Conservation (phyloP, 1,140 invertebrate genomes). For the Leptinotarsa texana region DNA sequence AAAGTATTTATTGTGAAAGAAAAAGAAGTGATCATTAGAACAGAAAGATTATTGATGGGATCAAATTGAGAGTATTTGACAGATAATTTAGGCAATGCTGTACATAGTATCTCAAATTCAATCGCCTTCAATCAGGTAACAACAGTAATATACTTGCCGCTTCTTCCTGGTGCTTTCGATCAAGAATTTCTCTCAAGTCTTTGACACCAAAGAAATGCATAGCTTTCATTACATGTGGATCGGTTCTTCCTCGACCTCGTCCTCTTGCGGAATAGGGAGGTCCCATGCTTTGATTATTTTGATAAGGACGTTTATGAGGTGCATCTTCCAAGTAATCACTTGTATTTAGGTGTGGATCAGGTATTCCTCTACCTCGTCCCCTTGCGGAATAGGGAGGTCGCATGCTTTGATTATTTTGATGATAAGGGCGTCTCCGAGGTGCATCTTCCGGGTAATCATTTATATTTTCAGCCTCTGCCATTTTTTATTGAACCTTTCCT, state of each 20-base stretch:
- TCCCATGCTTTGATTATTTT: neutral
- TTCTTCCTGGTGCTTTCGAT: conserved; percentile 38
- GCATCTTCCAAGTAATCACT: neutral
- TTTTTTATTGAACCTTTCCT: neutral
- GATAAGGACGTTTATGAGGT: neutral
- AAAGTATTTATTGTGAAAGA: too few relatives aligned
- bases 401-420: conserved; percentile 5
- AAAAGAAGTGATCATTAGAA: too few relatives aligned
- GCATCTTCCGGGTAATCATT: neutral
- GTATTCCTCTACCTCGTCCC: conserved; percentile 9
- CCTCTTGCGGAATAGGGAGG: conserved; percentile 8
- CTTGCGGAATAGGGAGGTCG: neutral
- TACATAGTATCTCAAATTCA: too few relatives aligned
- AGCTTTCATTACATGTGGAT: conserved; percentile 31
- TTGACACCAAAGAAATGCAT: conserved; percentile 36
- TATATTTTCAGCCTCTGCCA: neutral
- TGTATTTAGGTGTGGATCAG: conserved; percentile 27
- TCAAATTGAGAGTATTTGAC: too few relatives aligned
- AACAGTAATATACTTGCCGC: conserved; percentile 15
- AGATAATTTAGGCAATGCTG: too few relatives aligned
- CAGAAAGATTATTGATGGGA: too few relatives aligned
- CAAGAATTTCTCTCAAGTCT: conserved; percentile 39
- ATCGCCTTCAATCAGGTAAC: neutral
- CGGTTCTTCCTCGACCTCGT: neutral
- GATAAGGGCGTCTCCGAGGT: neutral